phyloP scores from a whole-genome alignment of 1,140 invertebrate species.

The Antheraea pernyi region DNA sequence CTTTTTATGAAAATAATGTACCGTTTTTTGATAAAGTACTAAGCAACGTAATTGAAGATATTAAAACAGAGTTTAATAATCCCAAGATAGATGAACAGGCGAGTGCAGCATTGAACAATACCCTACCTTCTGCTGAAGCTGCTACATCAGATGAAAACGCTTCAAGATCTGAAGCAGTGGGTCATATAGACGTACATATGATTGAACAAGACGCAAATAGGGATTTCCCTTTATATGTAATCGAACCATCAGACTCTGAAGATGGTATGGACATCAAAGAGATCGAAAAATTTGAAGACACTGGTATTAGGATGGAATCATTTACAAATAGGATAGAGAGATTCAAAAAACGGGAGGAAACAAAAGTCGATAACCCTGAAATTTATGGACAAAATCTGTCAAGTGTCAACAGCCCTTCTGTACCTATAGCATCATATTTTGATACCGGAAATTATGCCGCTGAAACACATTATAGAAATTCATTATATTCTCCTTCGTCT shows the following conservation, averaged over 20 bases:
- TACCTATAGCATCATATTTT: conserved; percentile 65
- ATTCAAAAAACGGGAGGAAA: conserved; percentile 56
- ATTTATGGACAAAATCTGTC: conserved; percentile 24
- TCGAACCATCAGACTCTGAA: conserved; percentile 64
- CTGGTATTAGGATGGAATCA: conserved; percentile 39
- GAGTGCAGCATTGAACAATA: conserved; percentile 31
- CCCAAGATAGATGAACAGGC: conserved; percentile 45
- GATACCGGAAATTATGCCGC: conserved; percentile 71
- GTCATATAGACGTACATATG: conserved; percentile 58
- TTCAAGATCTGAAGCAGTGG: conserved; percentile 56
- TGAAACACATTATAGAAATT: conserved; percentile 62
- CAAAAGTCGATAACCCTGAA: conserved; percentile 26
- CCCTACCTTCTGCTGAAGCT: conserved; percentile 47
- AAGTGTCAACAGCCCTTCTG: conserved; percentile 33
- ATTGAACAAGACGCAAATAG: conserved; percentile 70
- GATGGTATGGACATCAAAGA: conserved; percentile 56
- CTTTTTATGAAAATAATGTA: conserved; percentile 41
- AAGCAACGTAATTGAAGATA: conserved; percentile 59
- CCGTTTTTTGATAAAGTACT: conserved; percentile 54
- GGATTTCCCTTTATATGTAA: conserved; percentile 63
- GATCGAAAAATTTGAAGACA: conserved; percentile 43
- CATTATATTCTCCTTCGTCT: conserved; percentile 33
- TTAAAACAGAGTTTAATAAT: conserved; percentile 55
- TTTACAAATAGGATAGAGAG: conserved; percentile 65
- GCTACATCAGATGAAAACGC: conserved; percentile 53